Base-by-base conservation (phyloP, 2,888 invertebrate genomes). In the Platycheirus rosarum region DNA sequence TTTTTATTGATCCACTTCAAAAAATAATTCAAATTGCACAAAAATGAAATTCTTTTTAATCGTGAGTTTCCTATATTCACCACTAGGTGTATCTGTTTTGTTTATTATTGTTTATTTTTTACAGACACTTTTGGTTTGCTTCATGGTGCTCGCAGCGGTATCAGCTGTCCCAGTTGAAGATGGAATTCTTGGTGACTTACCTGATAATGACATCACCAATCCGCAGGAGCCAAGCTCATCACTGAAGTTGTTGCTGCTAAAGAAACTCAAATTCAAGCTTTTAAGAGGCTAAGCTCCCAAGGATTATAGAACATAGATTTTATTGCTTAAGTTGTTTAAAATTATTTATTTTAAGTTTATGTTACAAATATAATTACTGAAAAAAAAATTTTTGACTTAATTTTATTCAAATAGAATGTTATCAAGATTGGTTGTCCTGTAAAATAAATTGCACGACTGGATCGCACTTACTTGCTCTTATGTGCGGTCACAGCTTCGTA, bases 221-320 rank as follows among this genome's bases (percentile, higher is more conserved):
- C 44, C 44, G 18, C 18, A 18, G 16, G 44, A 44, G 11, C 18
- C 44, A n/a, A 44, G 44, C n/a, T 44, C 18, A 2, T 18, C n/a
- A 1, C 11, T 44, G 1, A 44, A 44, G 4, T 18, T 44, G 18
- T 44, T 44, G 44, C 4, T 44, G 16, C 13, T 44, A 0, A 44
- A 44, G 2, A 44, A 44, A 18, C 20, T 62, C 4, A 44, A 44
- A 18, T 18, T 44, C 29, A 57, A 40, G 37, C 7, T 57, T 37
- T 26, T 57, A 13, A 55, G 37, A 29, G 55, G 55, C 40, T 57
- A n/a, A n/a, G n/a, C n/a, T n/a, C n/a, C n/a, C n/a, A n/a, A n/a
- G n/a, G n/a, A n/a, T n/a, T n/a, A n/a, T n/a, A n/a, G n/a, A n/a
- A n/a, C n/a, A n/a, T n/a, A n/a, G n/a, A n/a, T n/a, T n/a, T n/a